Conservation (phyloP, 2,888 invertebrate species). For the Pyrocoelia pectoralis region DNA sequence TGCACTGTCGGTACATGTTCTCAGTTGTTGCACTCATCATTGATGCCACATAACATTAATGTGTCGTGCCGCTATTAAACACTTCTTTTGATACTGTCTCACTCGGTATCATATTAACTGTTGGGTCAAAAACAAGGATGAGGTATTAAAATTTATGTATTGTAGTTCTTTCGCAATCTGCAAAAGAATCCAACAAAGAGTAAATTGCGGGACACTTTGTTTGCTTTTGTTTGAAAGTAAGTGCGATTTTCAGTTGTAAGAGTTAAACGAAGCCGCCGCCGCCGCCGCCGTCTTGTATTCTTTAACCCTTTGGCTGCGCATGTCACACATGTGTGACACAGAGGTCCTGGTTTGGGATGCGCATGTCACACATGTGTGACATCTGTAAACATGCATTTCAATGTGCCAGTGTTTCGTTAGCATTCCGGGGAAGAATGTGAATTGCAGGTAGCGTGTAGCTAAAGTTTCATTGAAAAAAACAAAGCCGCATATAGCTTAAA, state of each 20-base stretch:
- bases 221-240: slow-evolving; percentile 26
- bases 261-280: slow-evolving; percentile 29
- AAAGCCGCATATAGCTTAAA: no score
- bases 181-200: slow-evolving; percentile 28
- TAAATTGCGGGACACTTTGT: slow-evolving; percentile 31
- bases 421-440: no score
- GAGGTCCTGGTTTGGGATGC: no score
- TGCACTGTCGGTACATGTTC: slow-evolving; percentile 27
- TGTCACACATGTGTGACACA: no score
- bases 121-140: slow-evolving; percentile 15
- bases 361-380: no score
- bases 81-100: slow-evolving; percentile 30
- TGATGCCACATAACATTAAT: slow-evolving; percentile 31
- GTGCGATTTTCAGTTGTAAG: slow-evolving; percentile 22
- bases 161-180: slow-evolving; percentile 27
- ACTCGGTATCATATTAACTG: slow-evolving; percentile 14
- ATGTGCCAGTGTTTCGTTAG: no score
- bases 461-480: no score
- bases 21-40: slow-evolving; percentile 31
- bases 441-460: no score
- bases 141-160: slow-evolving; percentile 20
- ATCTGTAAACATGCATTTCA: no score
- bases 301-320: no score
- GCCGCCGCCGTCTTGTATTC: slow-evolving; percentile 24
- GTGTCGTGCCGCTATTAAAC: slow-evolving; percentile 30